phyloP scores from a whole-genome alignment of 2,888 invertebrate genomes.

The Diarsia dahlii region DNA sequence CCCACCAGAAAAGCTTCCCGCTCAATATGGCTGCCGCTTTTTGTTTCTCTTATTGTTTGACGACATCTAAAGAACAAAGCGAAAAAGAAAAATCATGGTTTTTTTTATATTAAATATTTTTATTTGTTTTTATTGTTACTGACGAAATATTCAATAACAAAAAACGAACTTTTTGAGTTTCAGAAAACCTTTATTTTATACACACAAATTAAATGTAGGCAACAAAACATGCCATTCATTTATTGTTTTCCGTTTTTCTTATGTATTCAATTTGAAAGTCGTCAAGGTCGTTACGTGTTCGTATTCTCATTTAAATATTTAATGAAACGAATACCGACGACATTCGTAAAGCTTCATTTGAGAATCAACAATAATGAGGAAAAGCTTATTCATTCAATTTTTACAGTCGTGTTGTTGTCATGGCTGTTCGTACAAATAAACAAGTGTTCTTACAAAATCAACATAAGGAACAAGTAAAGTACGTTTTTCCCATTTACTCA shows the following conservation, averaged over 20 bases:
- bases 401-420: constrained; percentile 21
- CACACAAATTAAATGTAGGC: constrained; percentile 7
- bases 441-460: constrained; percentile 25
- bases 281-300: constrained; percentile 9
- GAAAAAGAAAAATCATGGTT: constrained; percentile 15
- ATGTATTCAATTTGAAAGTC: constrained; percentile 8
- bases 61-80: constrained; percentile 25
- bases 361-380: constrained; percentile 44
- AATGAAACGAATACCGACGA: constrained; percentile 33
- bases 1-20: not conserved
- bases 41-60: constrained; percentile 28
- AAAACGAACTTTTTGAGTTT: constrained; percentile 14
- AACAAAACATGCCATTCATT: constrained; percentile 24
- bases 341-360: constrained; percentile 40
- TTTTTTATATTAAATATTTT: constrained; percentile 22
- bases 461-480: constrained; percentile 38
- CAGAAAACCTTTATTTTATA: constrained; percentile 17
- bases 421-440: constrained; percentile 5
- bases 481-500: constrained; percentile 27
- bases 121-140: constrained; percentile 34
- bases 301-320: constrained; percentile 35
- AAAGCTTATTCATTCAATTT: constrained; percentile 39
- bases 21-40: constrained; percentile 21
- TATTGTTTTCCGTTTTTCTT: constrained; percentile 21
- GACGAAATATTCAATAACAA: constrained; percentile 30